Evolutionary conservation across 2,797 vertebrate genomes (phyloP).

Genomic region (Huso huso): DNA sequence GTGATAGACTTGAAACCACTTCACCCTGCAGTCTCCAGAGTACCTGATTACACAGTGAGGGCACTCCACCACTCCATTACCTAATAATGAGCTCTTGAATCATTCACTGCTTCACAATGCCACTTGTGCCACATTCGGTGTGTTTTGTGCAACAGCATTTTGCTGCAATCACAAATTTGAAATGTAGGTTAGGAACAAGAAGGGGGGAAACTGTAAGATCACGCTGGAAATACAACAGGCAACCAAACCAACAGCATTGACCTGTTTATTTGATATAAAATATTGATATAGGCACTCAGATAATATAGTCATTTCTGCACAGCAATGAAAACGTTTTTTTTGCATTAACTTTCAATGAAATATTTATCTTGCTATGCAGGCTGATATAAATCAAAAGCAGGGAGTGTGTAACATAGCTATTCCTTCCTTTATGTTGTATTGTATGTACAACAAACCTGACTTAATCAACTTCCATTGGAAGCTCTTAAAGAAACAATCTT

Average conservation of each 20-base stretch:
- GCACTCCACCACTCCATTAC: constrained; percentile 18
- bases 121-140: constrained; percentile 1
- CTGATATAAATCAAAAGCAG: too few species aligned
- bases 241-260: background rate
- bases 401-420: too few species aligned
- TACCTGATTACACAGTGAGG: constrained; percentile 20
- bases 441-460: too few species aligned
- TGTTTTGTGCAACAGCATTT: background rate
- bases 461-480: too few species aligned
- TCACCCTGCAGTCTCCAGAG: constrained; percentile 16
- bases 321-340: too few species aligned
- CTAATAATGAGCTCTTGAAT: constrained; percentile 18
- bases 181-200: constrained; percentile 13
- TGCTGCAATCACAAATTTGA: constrained; percentile 5
- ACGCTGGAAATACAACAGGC: background rate
- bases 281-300: background rate
- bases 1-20: constrained; percentile 15
- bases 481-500: too few species aligned
- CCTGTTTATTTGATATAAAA: background rate
- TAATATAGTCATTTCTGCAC: background rate
- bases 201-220: background rate
- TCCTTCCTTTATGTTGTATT: too few species aligned
- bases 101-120: constrained; percentile 7
- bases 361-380: too few species aligned
- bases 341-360: background rate